These are phyloP conservation scores for Tringa solitaria DNA, from an alignment of 2,113 vertebrate species.

Conservation along the genomic window DNA sequence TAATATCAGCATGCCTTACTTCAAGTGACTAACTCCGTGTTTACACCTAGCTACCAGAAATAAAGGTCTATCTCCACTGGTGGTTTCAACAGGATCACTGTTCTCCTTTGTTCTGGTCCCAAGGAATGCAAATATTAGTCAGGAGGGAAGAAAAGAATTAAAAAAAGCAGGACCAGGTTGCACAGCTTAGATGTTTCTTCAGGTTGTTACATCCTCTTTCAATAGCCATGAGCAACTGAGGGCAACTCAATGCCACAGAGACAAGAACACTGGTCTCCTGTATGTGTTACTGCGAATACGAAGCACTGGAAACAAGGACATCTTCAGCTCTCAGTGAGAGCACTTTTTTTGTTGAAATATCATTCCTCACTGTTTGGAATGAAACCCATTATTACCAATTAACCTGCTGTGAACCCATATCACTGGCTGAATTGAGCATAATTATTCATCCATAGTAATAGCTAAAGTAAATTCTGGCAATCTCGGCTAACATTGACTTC, in stretches of 20 bases:
- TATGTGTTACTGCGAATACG: neutral
- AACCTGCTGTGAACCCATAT: constrained; percentile 83
- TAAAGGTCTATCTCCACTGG: neutral
- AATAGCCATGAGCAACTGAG: neutral
- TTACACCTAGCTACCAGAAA: neutral
- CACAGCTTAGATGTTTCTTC: neutral
- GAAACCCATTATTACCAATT: constrained; percentile 86
- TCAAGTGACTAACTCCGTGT: neutral
- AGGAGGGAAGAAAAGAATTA: neutral
- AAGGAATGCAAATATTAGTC: neutral
- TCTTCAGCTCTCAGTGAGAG: constrained; percentile 26
- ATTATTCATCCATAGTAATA: constrained; percentile 85
- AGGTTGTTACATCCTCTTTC: neutral
- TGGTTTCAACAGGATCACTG: neutral
- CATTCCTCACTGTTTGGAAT: constrained; percentile 77
- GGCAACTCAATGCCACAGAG: neutral
- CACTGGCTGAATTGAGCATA: constrained; percentile 81
- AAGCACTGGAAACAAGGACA: constrained; percentile 20
- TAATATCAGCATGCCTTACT: neutral
- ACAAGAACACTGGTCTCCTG: neutral
- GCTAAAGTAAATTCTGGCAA: constrained; percentile 80
- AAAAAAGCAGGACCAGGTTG: neutral
- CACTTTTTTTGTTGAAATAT: constrained; percentile 69
- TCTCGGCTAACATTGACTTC: constrained; percentile 67
- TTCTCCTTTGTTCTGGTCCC: neutral